These are phyloP conservation scores for Drosophila prolongata DNA, from an alignment of 2,888 invertebrate species.

Conservation along the genomic window DNA sequence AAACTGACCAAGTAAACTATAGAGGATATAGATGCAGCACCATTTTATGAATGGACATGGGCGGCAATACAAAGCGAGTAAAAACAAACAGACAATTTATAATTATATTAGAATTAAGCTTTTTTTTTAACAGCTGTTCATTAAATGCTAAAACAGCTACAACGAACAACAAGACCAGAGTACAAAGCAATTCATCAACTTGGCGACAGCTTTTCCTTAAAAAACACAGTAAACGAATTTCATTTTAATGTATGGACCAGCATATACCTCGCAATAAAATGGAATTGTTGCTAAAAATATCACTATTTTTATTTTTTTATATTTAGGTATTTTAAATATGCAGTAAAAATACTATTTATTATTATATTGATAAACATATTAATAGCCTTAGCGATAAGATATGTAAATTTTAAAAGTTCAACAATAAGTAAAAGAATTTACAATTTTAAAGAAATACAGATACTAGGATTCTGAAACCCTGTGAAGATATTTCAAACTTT, in stretches of 20 bases:
- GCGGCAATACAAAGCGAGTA: constrained; percentile 12
- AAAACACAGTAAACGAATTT: neutral
- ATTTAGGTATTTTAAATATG: too few relatives aligned
- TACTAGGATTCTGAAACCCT: too few relatives aligned
- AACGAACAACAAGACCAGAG: constrained; percentile 3
- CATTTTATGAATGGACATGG: constrained; percentile 26
- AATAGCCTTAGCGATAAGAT: too few relatives aligned
- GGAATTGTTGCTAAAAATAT: neutral
- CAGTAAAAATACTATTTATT: too few relatives aligned
- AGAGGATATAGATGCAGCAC: constrained; percentile 8
- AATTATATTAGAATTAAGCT: constrained; percentile 46
- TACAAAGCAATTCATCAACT: constrained; percentile 25
- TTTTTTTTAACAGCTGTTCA: constrained; percentile 56
- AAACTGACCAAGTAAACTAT: constrained; percentile 58
- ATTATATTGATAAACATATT: too few relatives aligned
- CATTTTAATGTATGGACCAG: neutral
- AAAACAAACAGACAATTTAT: constrained; percentile 43
- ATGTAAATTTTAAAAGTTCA: too few relatives aligned
- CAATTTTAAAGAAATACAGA: too few relatives aligned
- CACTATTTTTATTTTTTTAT: too few relatives aligned
- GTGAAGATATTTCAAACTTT: too few relatives aligned
- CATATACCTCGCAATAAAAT: constrained; percentile 3
- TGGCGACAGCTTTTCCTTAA: neutral
- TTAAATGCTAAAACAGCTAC: constrained; percentile 38
- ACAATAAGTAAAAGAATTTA: too few relatives aligned